Evolutionary conservation across 1,140 invertebrate genomes (phyloP).

Genomic region (Diorhabda elongata): DNA sequence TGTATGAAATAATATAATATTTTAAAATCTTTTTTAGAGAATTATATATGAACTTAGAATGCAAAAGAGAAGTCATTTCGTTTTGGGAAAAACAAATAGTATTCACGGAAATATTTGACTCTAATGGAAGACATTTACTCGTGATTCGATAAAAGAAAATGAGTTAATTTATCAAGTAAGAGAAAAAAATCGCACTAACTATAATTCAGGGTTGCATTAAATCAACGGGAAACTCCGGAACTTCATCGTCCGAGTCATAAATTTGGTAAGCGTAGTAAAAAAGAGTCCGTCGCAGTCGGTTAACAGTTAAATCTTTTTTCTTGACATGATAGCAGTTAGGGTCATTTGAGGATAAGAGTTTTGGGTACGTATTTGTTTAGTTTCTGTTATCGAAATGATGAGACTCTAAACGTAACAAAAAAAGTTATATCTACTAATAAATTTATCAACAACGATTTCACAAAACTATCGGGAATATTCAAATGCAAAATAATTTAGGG

Average conservation of each 20-base stretch:
- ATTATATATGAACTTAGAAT: no score
- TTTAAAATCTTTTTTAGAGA: no score
- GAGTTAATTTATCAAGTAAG: slow-evolving; percentile 2
- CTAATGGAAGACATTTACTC: background rate
- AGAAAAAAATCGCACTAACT: background rate
- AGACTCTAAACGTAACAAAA: no score
- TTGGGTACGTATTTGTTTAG: no score
- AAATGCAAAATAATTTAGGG: no score
- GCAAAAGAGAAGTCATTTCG: no score
- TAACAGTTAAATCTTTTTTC: slow-evolving; percentile 3
- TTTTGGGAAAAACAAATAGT: background rate
- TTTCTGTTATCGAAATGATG: no score
- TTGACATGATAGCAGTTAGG: background rate
- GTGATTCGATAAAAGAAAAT: slow-evolving; percentile 3
- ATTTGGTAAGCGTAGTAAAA: slow-evolving; percentile 15
- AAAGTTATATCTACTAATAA: no score
- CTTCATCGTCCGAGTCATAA: slow-evolving; percentile 14
- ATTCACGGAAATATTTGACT: background rate
- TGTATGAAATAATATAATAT: no score
- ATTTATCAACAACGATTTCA: no score
- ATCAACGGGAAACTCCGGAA: slow-evolving; percentile 9
- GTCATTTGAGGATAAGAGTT: no score
- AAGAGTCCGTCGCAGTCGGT: slow-evolving; percentile 5
- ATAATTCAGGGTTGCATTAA: background rate
- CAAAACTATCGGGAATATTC: no score